phyloP scores from a whole-genome alignment of 1,140 invertebrate genomes.

The Popillia japonica region DNA sequence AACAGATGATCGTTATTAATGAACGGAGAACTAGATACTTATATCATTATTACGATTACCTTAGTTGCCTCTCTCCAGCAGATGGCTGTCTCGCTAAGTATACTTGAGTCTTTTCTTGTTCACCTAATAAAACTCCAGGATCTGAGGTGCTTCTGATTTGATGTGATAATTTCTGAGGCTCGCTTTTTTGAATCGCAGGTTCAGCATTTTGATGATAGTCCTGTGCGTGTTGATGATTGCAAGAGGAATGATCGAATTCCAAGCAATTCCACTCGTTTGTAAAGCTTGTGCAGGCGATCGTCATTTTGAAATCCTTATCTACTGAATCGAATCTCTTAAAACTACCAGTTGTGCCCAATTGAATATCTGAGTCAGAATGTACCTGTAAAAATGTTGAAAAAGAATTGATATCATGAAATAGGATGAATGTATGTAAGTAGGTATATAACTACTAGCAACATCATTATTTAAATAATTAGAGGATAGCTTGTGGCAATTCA shows the following conservation, averaged over 20 bases:
- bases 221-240: not conserved
- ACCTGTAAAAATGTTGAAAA: slow-evolving; percentile 61
- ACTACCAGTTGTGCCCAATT: slow-evolving; percentile 68
- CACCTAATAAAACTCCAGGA: not conserved
- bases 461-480: too few species aligned
- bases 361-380: slow-evolving; percentile 72
- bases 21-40: too few species aligned
- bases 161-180: not conserved
- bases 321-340: slow-evolving; percentile 75
- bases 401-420: not conserved
- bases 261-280: slow-evolving; percentile 42
- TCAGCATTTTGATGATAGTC: not conserved
- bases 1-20: too few species aligned
- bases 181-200: not conserved
- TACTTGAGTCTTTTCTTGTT: not conserved
- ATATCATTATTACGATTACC: not conserved
- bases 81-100: not conserved
- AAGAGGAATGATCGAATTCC: slow-evolving; percentile 38
- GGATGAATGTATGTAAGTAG: too few species aligned
- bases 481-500: too few species aligned
- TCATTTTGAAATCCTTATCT: slow-evolving; percentile 64
- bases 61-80: not conserved
- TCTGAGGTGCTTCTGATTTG: not conserved
- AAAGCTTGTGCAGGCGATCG: slow-evolving; percentile 55
- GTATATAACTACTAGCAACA: too few species aligned